These are phyloP conservation scores for Protobothrops mucrosquamatus DNA, from an alignment of 2,113 vertebrate species.

Conservation along the genomic window DNA sequence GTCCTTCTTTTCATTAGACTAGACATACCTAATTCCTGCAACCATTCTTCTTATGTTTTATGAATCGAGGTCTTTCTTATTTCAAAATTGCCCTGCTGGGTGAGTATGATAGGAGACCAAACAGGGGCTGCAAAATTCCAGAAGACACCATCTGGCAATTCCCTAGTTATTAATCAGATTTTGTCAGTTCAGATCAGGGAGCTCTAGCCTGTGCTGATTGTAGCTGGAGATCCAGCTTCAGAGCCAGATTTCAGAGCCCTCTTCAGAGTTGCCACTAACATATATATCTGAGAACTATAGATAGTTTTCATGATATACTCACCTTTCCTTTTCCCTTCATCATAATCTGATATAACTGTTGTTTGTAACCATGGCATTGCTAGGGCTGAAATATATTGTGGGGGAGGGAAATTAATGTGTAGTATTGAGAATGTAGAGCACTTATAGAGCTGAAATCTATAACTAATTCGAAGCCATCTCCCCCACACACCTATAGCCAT, in stretches of 20 bases:
- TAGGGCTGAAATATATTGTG: background rate
- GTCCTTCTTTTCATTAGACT: background rate
- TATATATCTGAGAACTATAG: background rate
- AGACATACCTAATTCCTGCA: background rate
- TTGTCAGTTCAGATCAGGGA: background rate
- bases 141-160: background rate
- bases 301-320: background rate
- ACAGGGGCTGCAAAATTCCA: background rate
- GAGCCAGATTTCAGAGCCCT: background rate
- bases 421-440: background rate
- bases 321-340: background rate
- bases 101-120: background rate
- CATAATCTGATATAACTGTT: background rate
- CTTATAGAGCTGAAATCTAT: background rate
- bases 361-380: background rate
- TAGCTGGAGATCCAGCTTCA: background rate
- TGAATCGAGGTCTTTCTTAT: background rate
- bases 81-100: background rate
- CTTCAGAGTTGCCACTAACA: background rate
- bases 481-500: background rate
- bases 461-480: background rate
- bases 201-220: background rate
- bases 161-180: background rate
- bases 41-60: background rate
- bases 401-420: background rate